Conservation (phyloP, 1,140 invertebrate genomes). For the Sarcophaga bullata region DNA sequence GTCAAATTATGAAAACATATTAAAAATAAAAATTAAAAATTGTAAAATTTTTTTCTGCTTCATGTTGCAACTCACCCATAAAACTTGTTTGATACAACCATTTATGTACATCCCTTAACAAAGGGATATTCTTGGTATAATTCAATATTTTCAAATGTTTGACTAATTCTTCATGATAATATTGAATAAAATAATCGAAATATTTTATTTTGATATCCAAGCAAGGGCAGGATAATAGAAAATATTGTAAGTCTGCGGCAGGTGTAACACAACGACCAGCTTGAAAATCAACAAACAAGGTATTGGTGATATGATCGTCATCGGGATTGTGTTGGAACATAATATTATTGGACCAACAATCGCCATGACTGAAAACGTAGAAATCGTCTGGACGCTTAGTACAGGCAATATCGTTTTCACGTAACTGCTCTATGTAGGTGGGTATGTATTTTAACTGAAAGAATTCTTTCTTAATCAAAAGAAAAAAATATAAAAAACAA, state of each 20-base stretch:
- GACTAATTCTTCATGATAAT: constrained; percentile 47
- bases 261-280: constrained; percentile 58
- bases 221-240: constrained; percentile 46
- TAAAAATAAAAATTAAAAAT: constrained; percentile 36
- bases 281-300: constrained; percentile 69
- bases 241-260: constrained; percentile 59
- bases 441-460: neutral
- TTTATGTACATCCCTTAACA: constrained; percentile 46
- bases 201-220: constrained; percentile 46
- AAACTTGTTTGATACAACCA: constrained; percentile 51
- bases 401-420: constrained; percentile 48
- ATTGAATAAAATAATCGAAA: constrained; percentile 50
- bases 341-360: constrained; percentile 74
- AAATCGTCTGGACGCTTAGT: constrained; percentile 65
- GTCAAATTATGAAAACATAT: neutral
- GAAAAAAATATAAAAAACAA: neutral
- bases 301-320: constrained; percentile 64
- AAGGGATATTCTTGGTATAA: constrained; percentile 47
- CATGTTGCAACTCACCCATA: constrained; percentile 50
- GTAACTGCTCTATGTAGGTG: neutral
- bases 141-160: constrained; percentile 49
- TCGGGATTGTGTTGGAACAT: constrained; percentile 70
- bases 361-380: constrained; percentile 73
- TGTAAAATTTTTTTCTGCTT: neutral
- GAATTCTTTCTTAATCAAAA: no score